A percentile compares a stretch with the other conserved stretches of the same genome.
These are phyloP conservation scores for Setophaga petechia DNA, from an alignment of 2,113 vertebrate species.

Conservation along the genomic window DNA sequence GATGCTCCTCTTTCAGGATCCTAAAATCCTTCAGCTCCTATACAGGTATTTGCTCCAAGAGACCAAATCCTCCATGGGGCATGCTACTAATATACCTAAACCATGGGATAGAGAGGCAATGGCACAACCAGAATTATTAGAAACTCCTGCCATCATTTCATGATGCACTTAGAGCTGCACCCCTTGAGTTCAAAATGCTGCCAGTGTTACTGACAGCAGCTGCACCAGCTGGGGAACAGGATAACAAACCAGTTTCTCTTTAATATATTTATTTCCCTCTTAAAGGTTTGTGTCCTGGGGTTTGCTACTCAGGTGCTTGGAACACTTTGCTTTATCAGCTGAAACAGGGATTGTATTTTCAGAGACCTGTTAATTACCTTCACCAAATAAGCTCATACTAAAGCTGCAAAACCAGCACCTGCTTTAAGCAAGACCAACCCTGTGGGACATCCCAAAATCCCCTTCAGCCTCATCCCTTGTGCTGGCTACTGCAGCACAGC, in stretches of 20 bases:
- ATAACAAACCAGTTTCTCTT: not conserved
- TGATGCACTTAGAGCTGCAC: not conserved
- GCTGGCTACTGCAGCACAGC: not conserved
- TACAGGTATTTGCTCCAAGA: not conserved
- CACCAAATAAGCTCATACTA: not conserved
- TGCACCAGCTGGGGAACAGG: not conserved
- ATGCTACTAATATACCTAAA: not conserved
- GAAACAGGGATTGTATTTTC: fast-evolving
- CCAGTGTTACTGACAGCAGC: not conserved
- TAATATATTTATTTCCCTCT: not conserved
- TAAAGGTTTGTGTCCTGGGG: not conserved
- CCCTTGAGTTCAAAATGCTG: not conserved
- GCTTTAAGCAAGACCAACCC: not conserved
- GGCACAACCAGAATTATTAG: not conserved
- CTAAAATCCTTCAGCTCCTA: not conserved
- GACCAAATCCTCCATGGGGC: fast-evolving
- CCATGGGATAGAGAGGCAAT: not conserved
- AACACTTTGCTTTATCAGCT: not conserved
- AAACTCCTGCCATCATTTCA: not conserved
- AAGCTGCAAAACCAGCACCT: not conserved
- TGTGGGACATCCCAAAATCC: not conserved
- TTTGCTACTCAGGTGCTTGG: not conserved
- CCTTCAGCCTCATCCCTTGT: not conserved
- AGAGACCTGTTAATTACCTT: not conserved
- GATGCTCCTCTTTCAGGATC: not conserved